Percentiles rank a stretch among this genome's conserved stretches.
Conservation (phyloP, 2,888 invertebrate species). For the Drosophila kambysellisi region DNA sequence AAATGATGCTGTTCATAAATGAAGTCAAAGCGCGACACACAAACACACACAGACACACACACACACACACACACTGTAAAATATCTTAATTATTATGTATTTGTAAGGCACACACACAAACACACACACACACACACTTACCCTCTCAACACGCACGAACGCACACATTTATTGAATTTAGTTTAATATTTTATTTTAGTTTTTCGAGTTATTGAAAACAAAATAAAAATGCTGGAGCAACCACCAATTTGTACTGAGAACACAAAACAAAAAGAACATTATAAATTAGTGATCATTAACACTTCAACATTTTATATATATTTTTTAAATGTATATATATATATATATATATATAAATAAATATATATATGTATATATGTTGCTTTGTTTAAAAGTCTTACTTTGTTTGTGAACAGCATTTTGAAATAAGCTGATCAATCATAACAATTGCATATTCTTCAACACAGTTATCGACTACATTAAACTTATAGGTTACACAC, state of each 20-base stretch:
- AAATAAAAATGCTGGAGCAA: constrained; percentile 31
- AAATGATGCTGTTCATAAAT: constrained; percentile 79
- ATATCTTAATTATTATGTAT: constrained; percentile 27
- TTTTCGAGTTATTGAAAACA: constrained; percentile 8
- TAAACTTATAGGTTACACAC: constrained; percentile 8
- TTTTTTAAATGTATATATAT: neutral
- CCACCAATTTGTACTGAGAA: constrained; percentile 38
- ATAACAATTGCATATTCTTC: constrained; percentile 1
- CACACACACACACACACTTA: constrained; percentile 1
- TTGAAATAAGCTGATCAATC: constrained; percentile 8
- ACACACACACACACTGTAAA: constrained; percentile 22
- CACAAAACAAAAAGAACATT: constrained; percentile 10
- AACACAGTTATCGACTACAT: constrained; percentile 6
- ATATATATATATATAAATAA: neutral
- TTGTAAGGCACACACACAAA: constrained; percentile 4
- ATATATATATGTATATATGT: constrained; percentile 5
- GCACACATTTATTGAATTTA: constrained; percentile 11
- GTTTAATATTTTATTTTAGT: constrained; percentile 14
- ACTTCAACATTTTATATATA: constrained; percentile 2
- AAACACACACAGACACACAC: neutral
- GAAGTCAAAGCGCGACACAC: constrained; percentile 65
- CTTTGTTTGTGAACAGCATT: constrained; percentile 76
- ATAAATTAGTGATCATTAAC: constrained; percentile 11
- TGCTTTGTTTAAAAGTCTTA: constrained; percentile 30
- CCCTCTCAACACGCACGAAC: constrained; percentile 1